Base-by-base conservation (phyloP, 2,797 vertebrate species). In the Falco concolor region DNA sequence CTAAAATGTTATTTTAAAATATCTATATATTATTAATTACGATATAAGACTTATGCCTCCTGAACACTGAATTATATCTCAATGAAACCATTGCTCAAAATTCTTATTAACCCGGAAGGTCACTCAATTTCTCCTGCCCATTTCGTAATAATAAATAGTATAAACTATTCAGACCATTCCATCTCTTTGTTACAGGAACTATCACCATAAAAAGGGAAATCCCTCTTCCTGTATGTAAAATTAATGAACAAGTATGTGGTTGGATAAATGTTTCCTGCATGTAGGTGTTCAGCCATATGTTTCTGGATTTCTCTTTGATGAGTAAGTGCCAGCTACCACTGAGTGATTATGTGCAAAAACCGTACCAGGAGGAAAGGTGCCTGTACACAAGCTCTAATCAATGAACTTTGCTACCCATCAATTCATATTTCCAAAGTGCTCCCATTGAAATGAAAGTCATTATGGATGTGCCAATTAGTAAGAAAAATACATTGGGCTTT, bases 91-190 rank as follows among this genome's bases (percentile, higher is more conserved):
- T 96, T 96, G 95, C 92, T 96, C 93, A 95, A 87, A 97, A 97
- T 98, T 97, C 96, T 96, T 97, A 98, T 97, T 97, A 97, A 97
- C 94, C 97, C 89, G 93, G 87, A 87, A 94, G 95, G 95, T 97
- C 96, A 96, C 93, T 96, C 93, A 94, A 98, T 97, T 97, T 84
- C 83, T 97, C 50, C 93, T 97, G 92, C 81, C 92, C 61, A 72
- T 92, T 96, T 96, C 25, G 27, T 92, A 95, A 96, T 97, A 96
- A 97, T 96, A 97, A 97, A 97, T 97, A 97, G 89, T 73, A 83
- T 53, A 91, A 96, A 97, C 91, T 90, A 34, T 91, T 97, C 96
- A 13, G 12, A 94, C 75, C 59, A 5, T 91, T 91, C 85, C 34
- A 78, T 93, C 87, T 89, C 91, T 97, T 94, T 95, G 94, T 97